Conservation (phyloP, 2,113 vertebrate species). For the Phylloscopus whistleri region DNA sequence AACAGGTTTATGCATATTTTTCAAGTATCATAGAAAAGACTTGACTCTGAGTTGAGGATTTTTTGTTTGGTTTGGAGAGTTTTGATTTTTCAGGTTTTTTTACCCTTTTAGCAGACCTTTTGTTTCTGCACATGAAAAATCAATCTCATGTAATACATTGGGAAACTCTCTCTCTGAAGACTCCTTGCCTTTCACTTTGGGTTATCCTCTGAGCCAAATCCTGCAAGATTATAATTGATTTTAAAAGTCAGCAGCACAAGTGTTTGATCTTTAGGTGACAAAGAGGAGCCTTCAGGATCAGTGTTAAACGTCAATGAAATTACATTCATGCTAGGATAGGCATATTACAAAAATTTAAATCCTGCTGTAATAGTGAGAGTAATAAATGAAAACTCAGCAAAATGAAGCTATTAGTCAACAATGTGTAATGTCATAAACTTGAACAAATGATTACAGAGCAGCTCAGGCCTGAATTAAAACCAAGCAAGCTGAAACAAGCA, state of each 20-base stretch:
- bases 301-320: slow-evolving; percentile 42
- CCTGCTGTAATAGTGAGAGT: slow-evolving; percentile 8
- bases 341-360: slow-evolving; percentile 45
- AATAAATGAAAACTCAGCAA: slow-evolving; percentile 56
- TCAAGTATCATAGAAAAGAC: not conserved
- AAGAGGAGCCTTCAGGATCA: slow-evolving; percentile 21
- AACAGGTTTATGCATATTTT: not conserved
- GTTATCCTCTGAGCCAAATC: slow-evolving; percentile 42
- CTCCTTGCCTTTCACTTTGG: slow-evolving; percentile 14
- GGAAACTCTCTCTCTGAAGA: not conserved
- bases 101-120: not conserved
- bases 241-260: slow-evolving; percentile 41
- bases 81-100: not conserved
- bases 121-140: slow-evolving; percentile 19
- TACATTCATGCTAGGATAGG: slow-evolving; percentile 14
- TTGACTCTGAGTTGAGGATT: not conserved
- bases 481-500: slow-evolving; percentile 2
- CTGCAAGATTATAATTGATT: slow-evolving; percentile 55
- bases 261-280: slow-evolving; percentile 47
- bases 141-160: not conserved
- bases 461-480: slow-evolving; percentile 22
- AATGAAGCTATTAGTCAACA: slow-evolving; percentile 45
- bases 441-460: not conserved
- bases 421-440: slow-evolving; percentile 9
- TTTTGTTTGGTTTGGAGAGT: not conserved